Base-by-base conservation (phyloP, 1,140 invertebrate species). In the Drosophila bocqueti region DNA sequence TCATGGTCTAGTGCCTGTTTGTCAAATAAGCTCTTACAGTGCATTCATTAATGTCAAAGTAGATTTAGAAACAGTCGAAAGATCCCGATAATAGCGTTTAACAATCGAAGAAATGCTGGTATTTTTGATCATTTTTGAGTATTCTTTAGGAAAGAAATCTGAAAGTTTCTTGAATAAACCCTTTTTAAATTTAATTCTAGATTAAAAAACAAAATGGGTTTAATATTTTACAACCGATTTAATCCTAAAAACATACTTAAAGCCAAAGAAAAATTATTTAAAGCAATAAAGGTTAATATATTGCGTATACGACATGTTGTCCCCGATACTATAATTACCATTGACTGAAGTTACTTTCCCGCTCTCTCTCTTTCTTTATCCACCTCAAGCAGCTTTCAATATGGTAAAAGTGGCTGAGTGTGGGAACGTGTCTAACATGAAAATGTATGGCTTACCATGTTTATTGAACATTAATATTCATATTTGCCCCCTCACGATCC, bases 391-490 rank as follows among this genome's bases (percentile, higher is more conserved):
- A 46, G 43, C 58, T 63, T 50, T 34, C 29, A 31, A 63, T 71
- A 46, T 46, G 40, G 59, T 21, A 40, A 43, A 24, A 40, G 24
- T 68, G 38, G 11, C 36, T 55, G 55, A 47, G 43, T 46, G 21
- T 29, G 47, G 43, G 47, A 54, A 71, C 50, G 45, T 68, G 40
- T 60, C 42, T 43, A 26, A 65, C 40, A 71, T 72, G 66, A 72
- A 72, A 40, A 61, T 62, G 45, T 67, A 78, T 50, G 74, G 42
- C 42, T 43, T 59, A 45, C 50, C 58, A 62, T 67, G 54, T 76
- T 67, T 52, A 84, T 84, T 84, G 60, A 80, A 68, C 62, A 80
- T 80, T 64, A 83, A 80, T 83, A 80, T 83, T 82, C 63, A 82
- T 79, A 72, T 79, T 81, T 68, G 6, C 13, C 29, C 63, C 2